phyloP scores from a whole-genome alignment of 30 jellyfish, hydroid and myxozoan species.

The Hydra vulgaris region DNA sequence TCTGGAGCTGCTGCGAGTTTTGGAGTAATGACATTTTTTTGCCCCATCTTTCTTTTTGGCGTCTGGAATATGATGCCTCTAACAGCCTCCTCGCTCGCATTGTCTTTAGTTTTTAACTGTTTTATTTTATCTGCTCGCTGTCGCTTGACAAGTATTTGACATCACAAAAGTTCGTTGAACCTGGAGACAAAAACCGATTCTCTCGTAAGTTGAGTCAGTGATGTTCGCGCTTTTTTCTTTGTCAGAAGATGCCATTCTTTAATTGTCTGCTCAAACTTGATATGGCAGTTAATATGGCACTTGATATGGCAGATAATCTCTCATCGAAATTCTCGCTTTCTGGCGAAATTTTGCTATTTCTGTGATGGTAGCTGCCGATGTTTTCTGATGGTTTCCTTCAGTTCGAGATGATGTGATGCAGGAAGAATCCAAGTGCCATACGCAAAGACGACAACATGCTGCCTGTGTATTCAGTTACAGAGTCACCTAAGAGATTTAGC shows the following conservation, averaged over 20 bases:
- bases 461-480: not conserved
- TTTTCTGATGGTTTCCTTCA: not conserved
- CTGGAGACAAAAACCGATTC: too few species aligned
- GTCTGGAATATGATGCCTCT: not conserved
- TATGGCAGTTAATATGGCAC: too few species aligned
- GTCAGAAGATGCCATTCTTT: not conserved
- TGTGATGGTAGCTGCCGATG: not conserved
- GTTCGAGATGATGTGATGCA: not conserved
- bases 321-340: not conserved
- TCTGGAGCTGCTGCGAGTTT: not conserved
- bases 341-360: not conserved
- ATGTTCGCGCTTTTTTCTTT: not conserved
- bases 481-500: not conserved
- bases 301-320: not conserved
- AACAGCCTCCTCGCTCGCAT: not conserved
- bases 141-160: too few species aligned
- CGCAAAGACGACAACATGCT: not conserved
- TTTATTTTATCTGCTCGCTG: not conserved
- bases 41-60: not conserved
- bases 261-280: not conserved
- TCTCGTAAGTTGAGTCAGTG: too few species aligned
- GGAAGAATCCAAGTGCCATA: not conserved
- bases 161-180: too few species aligned
- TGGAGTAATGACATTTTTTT: not conserved
- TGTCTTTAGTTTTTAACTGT: not conserved